Base-by-base conservation (phyloP, 2,113 vertebrate species). In the Pelecanus crispus region DNA sequence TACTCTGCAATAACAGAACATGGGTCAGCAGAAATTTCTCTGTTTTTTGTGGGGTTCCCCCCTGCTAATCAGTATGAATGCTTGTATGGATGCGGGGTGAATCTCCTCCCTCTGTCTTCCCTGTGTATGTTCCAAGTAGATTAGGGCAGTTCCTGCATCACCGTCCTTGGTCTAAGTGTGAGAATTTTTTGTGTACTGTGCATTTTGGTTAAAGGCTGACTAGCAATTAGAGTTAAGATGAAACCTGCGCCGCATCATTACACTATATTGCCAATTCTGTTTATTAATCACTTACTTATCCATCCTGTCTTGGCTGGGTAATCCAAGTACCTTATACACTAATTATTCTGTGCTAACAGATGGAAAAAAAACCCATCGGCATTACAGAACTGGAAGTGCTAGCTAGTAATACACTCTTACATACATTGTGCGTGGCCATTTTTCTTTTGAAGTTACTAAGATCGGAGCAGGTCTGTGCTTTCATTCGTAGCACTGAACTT, bases 291-390 rank as follows among this genome's bases (percentile, higher is more conserved):
- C 31, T 77, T 24, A 36, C 13, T 79, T 71, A 34, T 5, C 32
- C 32, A 36, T 90, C 45, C 62, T 1, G 0, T 79, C 42, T 81
- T 81, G 78, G 28, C 61, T 78, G 65, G n/a, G 10, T 55, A 63
- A 71, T 40, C 28, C 9, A 55, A n/a, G 8, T 63, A 75, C 31
- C 14, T 59, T 78, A 34, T 5, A 28, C 5, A 1, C 12, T 77
- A 19, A 79, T 83, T 73, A 81, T 53, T 74, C 73, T 63, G 34
- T 63, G 44, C 45, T 81, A 71, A 75, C 40, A 61, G 81, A 77
- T 66, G 70, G 88, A 5, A 55, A 63, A 19, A 83, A 44, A 16
- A 0, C n/a, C 0, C 0, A 31, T 31, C 0, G 6, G 22, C 17
- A 18, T 49, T 81, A 26, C 63, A 66, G 85, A 66, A n/a, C 75